Conservation (phyloP, 2,113 vertebrate genomes). For the Hoplias malabaricus region DNA sequence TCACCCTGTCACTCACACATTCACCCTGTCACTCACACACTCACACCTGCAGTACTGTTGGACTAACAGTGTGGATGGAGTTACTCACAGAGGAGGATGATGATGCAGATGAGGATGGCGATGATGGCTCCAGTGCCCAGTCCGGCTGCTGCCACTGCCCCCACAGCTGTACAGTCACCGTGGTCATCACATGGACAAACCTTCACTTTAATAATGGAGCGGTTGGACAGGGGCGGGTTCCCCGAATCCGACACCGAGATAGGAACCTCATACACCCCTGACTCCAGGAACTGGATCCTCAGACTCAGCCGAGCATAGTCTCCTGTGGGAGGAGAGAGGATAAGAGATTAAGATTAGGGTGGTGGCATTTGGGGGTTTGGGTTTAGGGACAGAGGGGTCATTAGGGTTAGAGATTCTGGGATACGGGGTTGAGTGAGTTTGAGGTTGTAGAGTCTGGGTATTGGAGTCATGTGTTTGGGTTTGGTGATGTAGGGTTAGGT, state of each 20-base stretch:
- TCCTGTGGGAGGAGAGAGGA: conserved; percentile 67
- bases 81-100: conserved; percentile 88
- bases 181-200: conserved; percentile 93
- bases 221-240: conserved; percentile 92
- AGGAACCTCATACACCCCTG: conserved; percentile 90
- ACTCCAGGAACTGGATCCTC: conserved; percentile 87
- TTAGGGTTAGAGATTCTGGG: too few species aligned
- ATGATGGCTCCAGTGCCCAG: conserved; percentile 94
- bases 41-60: background rate
- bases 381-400: too few species aligned
- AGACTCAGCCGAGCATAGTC: conserved; percentile 88
- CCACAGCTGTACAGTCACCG: conserved; percentile 88
- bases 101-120: conserved; percentile 92
- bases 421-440: background rate
- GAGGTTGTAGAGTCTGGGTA: background rate
- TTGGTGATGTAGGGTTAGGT: background rate
- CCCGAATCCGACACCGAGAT: conserved; percentile 90
- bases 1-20: too few species aligned
- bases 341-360: background rate
- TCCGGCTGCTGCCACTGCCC: conserved; percentile 85
- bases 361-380: background rate
- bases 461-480: background rate
- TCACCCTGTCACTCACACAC: too few species aligned
- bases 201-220: conserved; percentile 91
- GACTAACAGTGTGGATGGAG: background rate